phyloP scores from a whole-genome alignment of 1,140 invertebrate species.

The Ylistrum balloti region DNA sequence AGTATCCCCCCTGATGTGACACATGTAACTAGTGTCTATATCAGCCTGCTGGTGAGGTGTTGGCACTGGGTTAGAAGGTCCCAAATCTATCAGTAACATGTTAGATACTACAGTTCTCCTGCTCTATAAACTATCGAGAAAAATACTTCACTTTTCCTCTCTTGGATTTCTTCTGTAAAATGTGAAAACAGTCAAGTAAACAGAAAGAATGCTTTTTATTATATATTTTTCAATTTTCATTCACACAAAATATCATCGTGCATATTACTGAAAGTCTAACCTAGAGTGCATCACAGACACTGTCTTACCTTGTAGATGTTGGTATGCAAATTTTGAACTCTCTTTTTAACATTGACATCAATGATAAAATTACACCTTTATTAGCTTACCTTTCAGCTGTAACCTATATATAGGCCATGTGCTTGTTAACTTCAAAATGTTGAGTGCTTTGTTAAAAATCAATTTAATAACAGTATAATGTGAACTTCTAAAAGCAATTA shows the following conservation, averaged over 20 bases:
- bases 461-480: background rate
- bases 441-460: background rate
- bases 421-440: background rate
- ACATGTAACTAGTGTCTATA: background rate
- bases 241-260: no score
- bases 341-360: no score
- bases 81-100: background rate
- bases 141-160: conserved; percentile 20
- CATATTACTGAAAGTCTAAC: no score
- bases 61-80: background rate
- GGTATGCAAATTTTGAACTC: no score
- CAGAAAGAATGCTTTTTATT: background rate
- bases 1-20: no score
- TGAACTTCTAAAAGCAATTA: background rate
- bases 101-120: background rate
- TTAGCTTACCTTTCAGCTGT: no score
- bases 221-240: background rate
- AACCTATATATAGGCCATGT: no score
- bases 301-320: no score
- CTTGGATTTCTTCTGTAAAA: conserved; percentile 29
- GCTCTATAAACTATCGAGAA: background rate
- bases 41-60: background rate
- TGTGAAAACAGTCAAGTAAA: background rate
- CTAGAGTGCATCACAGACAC: no score
- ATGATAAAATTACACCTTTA: no score